These are phyloP conservation scores for Cheilosia vulpina DNA, from an alignment of 2,888 invertebrate species.

Conservation along the genomic window DNA sequence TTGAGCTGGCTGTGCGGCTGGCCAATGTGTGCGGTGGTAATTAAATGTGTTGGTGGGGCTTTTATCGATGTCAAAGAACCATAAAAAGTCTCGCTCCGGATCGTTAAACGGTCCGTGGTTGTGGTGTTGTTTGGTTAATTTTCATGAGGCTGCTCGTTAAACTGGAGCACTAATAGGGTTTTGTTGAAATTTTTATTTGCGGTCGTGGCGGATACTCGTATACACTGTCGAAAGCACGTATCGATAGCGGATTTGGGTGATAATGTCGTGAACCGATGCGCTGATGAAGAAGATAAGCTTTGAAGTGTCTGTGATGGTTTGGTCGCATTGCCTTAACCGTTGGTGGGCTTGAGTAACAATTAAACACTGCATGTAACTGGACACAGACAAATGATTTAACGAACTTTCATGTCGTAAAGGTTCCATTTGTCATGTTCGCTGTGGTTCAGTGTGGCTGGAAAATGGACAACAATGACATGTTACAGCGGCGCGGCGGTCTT, in stretches of 20 bases:
- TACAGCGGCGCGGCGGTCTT: too few species aligned
- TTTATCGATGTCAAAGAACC: slow-evolving; percentile 54
- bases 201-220: slow-evolving; percentile 21
- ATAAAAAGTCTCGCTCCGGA: slow-evolving; percentile 56
- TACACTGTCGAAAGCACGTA: slow-evolving; percentile 35
- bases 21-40: slow-evolving; percentile 65
- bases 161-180: slow-evolving; percentile 57
- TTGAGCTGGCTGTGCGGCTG: slow-evolving; percentile 13
- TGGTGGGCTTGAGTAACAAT: slow-evolving; percentile 43
- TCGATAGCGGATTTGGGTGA: slow-evolving; percentile 48
- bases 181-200: slow-evolving; percentile 53
- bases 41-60: slow-evolving; percentile 74
- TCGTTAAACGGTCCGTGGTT: slow-evolving; percentile 53
- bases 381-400: slow-evolving; percentile 30
- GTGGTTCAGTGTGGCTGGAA: not conserved
- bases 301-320: slow-evolving; percentile 1
- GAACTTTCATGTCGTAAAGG: slow-evolving; percentile 38
- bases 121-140: slow-evolving; percentile 60
- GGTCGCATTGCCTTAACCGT: slow-evolving; percentile 23
- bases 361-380: slow-evolving; percentile 30
- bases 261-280: slow-evolving; percentile 22
- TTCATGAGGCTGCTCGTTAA: slow-evolving; percentile 51
- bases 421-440: slow-evolving; percentile 29
- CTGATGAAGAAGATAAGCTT: slow-evolving; percentile 21
- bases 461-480: not conserved